These are phyloP conservation scores for Lobophora halterata DNA, from an alignment of 2,888 invertebrate species.

Conservation along the genomic window DNA sequence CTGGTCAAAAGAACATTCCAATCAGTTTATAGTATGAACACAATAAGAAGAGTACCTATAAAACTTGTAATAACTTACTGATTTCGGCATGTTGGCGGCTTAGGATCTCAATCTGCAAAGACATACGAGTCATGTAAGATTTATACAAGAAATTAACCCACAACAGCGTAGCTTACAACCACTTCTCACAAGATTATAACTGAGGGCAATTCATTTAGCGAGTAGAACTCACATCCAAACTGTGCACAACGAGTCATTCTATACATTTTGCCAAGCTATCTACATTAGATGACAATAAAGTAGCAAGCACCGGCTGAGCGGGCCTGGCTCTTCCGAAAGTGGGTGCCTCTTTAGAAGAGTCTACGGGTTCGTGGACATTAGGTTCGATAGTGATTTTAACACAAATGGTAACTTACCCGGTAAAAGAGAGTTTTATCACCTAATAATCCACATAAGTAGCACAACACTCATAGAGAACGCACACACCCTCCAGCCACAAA, in stretches of 20 bases:
- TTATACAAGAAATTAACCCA: constrained; percentile 45
- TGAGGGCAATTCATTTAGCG: constrained; percentile 35
- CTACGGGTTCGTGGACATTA: not conserved
- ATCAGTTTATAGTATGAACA: no score
- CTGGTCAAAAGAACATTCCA: no score
- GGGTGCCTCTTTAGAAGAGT: constrained; percentile 16
- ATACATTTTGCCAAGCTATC: constrained; percentile 50
- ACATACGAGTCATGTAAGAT: constrained; percentile 49
- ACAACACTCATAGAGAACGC: constrained; percentile 79
- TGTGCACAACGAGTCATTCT: constrained; percentile 31
- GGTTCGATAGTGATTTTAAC: constrained; percentile 1
- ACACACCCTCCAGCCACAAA: constrained; percentile 80
- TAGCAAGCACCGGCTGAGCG: constrained; percentile 60
- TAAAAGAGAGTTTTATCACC: constrained; percentile 75
- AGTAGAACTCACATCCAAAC: constrained; percentile 29
- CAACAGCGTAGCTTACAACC: constrained; percentile 46
- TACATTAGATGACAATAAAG: constrained; percentile 52
- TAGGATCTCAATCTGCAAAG: constrained; percentile 75
- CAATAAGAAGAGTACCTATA: not conserved
- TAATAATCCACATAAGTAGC: constrained; percentile 80
- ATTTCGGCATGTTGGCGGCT: constrained; percentile 83
- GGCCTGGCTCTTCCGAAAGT: constrained; percentile 38
- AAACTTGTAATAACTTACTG: constrained; percentile 71
- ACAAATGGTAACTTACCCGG: constrained; percentile 59
- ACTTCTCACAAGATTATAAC: constrained; percentile 45